Base-by-base conservation (phyloP, 2,113 vertebrate genomes). In the Morone saxatilis region DNA sequence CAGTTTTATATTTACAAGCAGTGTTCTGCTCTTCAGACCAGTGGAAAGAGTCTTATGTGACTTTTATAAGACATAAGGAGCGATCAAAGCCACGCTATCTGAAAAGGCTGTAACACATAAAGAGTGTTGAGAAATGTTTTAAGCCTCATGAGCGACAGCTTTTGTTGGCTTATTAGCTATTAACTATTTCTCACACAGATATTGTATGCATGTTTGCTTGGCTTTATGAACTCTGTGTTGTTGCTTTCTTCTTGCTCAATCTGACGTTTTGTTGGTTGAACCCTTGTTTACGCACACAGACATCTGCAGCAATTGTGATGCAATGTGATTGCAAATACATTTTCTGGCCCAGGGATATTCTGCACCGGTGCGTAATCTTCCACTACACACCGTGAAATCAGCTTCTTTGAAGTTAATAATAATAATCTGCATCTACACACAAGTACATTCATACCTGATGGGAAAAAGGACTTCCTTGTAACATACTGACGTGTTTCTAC, bases 1-100 rank as follows among this genome's bases (percentile, higher is more conserved):
- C 73, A 71, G 61, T 40, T 85, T 80, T 77, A 88, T 85, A 74
- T 92, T 91, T 87, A 87, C 68, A 75, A 79, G 74, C 57, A 38
- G 43, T 80, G 71, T 75, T 59, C 75, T n/a, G 66, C 62, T 69
- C 56, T 71, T 68, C 60, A 40, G 22, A 76, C 16, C 70, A 36
- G 50, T 12, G 60, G n/a, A 76, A 59, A 20, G 57, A 63, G 77
- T 86, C 71, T 47, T 71, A 71, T 69, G 77, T 78, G 71, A 80
- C 63, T 83, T 90, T 87, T 82, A 91, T 81, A 45, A 71, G 86
- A 84, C 20, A 9, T 71, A 60, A 74, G 71, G 66, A 51, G 78
- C 45, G 45, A 83, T 69, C 80, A 83, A 76, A 83, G 77, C 13
- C 47, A 45, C 12, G 31, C 0, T 54, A 78, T 78, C 41, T 86